Conservation (phyloP, 2,797 vertebrate genomes). For the Oceanodroma leucorhoa region DNA sequence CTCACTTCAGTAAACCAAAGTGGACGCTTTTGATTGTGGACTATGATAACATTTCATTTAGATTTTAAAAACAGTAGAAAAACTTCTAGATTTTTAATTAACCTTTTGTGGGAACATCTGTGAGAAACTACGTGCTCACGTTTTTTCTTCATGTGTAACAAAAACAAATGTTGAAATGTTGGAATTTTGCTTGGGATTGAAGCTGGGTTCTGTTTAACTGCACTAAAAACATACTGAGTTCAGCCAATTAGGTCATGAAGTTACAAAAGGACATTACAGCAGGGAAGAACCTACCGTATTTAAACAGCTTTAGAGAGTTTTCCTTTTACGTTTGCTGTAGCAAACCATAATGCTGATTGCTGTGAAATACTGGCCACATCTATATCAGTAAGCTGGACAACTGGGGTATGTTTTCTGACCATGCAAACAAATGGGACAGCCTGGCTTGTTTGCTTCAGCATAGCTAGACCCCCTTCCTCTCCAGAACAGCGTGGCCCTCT, state of each 20-base stretch:
- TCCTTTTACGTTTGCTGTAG: not conserved
- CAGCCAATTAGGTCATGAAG: not conserved
- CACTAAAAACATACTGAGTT: not conserved
- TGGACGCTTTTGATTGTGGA: not conserved
- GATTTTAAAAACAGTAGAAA: not conserved
- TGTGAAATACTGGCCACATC: not conserved
- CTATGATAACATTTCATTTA: not conserved
- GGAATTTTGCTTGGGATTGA: not conserved
- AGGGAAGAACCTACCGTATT: not conserved
- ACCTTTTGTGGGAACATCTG: slow-evolving; percentile 1
- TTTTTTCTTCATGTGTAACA: slow-evolving; percentile 8
- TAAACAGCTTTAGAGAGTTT: not conserved
- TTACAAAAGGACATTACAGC: not conserved
- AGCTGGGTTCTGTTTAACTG: not conserved
- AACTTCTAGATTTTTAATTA: slow-evolving; percentile 14
- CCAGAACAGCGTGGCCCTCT: not conserved
- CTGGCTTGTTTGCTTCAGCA: not conserved
- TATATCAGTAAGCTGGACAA: not conserved
- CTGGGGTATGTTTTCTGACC: not conserved
- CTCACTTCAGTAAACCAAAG: not conserved
- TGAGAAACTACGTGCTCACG: not conserved
- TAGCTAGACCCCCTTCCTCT: not conserved
- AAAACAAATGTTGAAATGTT: slow-evolving; percentile 11
- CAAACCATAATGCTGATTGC: not conserved
- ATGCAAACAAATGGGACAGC: not conserved